Percentiles rank a stretch among this genome's conserved stretches.
These are phyloP conservation scores for Osmerus mordax DNA, from an alignment of 2,113 vertebrate genomes.

Conservation along the genomic window DNA sequence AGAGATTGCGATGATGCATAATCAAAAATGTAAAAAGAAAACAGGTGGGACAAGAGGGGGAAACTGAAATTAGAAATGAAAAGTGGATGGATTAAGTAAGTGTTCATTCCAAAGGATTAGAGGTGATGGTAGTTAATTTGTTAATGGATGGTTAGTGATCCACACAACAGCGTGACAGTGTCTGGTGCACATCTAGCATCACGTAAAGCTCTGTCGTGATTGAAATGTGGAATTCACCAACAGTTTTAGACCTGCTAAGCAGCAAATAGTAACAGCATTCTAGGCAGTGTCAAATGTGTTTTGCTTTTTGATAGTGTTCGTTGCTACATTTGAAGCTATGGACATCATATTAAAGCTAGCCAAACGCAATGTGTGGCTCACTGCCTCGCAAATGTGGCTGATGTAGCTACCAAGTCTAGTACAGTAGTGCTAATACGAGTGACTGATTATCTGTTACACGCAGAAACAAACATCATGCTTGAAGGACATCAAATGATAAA, in stretches of 20 bases:
- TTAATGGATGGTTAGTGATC: conserved; percentile 49
- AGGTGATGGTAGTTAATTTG: background rate
- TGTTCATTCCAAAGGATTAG: conserved; percentile 40
- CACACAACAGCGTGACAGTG: conserved; percentile 24
- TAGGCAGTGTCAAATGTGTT: no score
- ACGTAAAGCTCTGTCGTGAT: background rate
- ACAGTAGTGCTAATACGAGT: no score
- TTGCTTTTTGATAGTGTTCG: no score
- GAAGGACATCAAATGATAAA: background rate
- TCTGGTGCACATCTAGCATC: conserved; percentile 23
- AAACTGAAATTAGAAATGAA: conserved; percentile 74
- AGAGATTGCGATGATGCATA: conserved; percentile 78
- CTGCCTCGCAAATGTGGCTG: no score
- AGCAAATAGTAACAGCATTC: background rate
- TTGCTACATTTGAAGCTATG: background rate
- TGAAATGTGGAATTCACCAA: background rate
- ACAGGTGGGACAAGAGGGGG: conserved; percentile 69
- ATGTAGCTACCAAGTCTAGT: no score
- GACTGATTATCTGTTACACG: no score
- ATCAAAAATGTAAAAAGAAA: conserved; percentile 75
- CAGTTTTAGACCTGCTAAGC: background rate
- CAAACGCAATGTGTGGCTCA: no score
- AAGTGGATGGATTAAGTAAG: conserved; percentile 58
- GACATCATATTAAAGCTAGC: no score
- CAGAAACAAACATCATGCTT: no score